Conservation (phyloP, 2,888 invertebrate species). For the Drosophila affinis region DNA sequence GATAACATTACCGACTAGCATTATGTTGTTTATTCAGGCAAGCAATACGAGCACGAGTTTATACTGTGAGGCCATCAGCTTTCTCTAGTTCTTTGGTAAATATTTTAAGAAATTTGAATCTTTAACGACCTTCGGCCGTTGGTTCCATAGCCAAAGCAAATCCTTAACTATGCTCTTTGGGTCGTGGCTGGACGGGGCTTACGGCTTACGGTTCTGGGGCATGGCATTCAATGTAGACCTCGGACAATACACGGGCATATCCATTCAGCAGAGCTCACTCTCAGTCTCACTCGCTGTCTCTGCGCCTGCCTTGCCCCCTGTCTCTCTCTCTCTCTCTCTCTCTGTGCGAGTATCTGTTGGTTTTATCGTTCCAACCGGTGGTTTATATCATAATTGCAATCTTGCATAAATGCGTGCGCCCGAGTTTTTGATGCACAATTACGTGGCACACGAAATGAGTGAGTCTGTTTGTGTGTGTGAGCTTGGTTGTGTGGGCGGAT, state of each 20-base stretch:
- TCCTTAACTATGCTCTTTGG: conserved; percentile 34
- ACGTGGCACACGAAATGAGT: conserved; percentile 34
- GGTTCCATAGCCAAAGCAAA: background rate
- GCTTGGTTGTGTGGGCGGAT: background rate
- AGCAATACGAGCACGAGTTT: background rate
- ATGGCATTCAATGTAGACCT: conserved; percentile 14
- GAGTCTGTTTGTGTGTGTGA: conserved; percentile 2
- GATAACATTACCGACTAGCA: background rate
- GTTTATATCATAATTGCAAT: conserved; percentile 76
- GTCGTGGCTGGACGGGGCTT: conserved; percentile 7
- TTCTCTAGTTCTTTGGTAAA: background rate
- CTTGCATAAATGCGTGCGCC: conserved; percentile 70
- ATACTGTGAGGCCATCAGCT: background rate
- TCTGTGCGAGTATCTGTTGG: background rate
- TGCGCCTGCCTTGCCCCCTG: background rate
- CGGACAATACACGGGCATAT: conserved; percentile 27
- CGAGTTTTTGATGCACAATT: conserved; percentile 65
- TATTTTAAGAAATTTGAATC: conserved; percentile 23
- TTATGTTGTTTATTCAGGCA: no score
- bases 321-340: background rate
- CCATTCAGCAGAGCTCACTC: conserved; percentile 34
- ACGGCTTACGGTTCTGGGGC: conserved; percentile 15
- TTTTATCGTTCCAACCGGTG: conserved; percentile 49
- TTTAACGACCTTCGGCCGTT: conserved; percentile 25
- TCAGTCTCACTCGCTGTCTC: conserved; percentile 5